These are phyloP conservation scores for Phataginus tricuspis DNA, from an alignment of 2,797 vertebrate species.

Conservation along the genomic window DNA sequence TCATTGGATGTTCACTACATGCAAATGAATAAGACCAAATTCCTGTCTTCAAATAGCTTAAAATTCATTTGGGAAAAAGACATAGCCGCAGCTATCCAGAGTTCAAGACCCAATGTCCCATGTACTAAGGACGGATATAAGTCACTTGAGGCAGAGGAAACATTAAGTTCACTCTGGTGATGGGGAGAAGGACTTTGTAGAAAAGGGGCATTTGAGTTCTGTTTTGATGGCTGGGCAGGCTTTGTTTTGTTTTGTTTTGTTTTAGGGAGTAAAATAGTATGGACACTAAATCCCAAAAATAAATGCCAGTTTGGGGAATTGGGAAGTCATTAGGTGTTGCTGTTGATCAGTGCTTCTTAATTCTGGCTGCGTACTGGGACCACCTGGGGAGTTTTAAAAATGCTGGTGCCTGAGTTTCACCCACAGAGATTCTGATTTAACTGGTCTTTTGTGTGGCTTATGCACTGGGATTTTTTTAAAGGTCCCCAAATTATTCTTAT, in stretches of 20 bases:
- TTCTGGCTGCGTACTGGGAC: neutral
- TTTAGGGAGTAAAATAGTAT: neutral
- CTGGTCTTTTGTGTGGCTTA: neutral
- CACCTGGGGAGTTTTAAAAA: neutral
- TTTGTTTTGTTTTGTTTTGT: neutral
- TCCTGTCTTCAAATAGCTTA: neutral
- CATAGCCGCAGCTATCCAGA: neutral
- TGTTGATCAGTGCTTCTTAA: neutral
- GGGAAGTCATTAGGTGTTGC: neutral
- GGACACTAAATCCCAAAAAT: neutral
- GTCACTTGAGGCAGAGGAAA: neutral
- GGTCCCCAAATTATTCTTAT: neutral
- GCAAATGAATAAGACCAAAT: neutral
- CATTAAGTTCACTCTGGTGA: neutral
- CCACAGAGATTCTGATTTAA: neutral
- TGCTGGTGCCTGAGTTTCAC: neutral
- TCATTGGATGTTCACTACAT: neutral
- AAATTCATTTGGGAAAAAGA: neutral
- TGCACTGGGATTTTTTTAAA: neutral
- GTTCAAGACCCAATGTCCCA: neutral
- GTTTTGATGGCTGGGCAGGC: neutral
- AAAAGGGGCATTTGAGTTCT: neutral
- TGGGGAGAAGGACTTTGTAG: neutral
- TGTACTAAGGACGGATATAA: neutral
- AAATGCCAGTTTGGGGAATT: neutral